A percentile compares a stretch with the other conserved stretches of the same genome.
phyloP scores from a whole-genome alignment of 2,113 vertebrate species.

The Rhodinocichla rosea region DNA sequence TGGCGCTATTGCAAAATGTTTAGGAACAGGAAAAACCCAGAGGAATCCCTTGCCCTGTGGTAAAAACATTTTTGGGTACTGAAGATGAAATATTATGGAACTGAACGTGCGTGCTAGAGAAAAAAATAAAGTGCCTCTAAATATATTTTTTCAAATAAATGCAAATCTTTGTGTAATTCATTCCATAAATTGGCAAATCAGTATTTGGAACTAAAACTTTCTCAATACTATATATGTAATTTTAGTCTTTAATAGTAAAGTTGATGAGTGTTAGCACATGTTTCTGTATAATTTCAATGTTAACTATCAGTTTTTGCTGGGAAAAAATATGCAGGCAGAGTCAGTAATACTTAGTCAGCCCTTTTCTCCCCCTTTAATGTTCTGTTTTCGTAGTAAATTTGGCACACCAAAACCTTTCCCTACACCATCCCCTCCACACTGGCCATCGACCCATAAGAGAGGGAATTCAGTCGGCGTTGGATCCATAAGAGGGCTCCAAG shows the following conservation, averaged over 20 bases:
- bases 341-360: not conserved
- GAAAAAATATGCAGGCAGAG: not conserved
- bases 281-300: not conserved
- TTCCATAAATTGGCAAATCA: not conserved
- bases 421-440: not conserved
- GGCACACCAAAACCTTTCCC: not conserved
- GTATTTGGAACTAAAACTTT: not conserved
- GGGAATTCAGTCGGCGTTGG: not conserved
- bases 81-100: not conserved
- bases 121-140: not conserved
- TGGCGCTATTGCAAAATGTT: not conserved
- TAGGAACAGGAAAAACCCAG: not conserved
- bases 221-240: not conserved
- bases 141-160: not conserved
- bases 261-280: not conserved
- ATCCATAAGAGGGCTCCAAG: not conserved
- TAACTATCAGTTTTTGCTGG: not conserved
- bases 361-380: not conserved
- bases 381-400: not conserved
- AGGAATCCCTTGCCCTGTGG: not conserved
- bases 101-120: fast-evolving
- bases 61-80: not conserved
- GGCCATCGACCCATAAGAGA: not conserved
- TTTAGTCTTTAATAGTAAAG: not conserved
- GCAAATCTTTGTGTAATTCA: not conserved